A percentile compares a stretch with the other conserved stretches of the same genome.
Conservation (phyloP, 2,113 vertebrate species). For the Cyanistes caeruleus region DNA sequence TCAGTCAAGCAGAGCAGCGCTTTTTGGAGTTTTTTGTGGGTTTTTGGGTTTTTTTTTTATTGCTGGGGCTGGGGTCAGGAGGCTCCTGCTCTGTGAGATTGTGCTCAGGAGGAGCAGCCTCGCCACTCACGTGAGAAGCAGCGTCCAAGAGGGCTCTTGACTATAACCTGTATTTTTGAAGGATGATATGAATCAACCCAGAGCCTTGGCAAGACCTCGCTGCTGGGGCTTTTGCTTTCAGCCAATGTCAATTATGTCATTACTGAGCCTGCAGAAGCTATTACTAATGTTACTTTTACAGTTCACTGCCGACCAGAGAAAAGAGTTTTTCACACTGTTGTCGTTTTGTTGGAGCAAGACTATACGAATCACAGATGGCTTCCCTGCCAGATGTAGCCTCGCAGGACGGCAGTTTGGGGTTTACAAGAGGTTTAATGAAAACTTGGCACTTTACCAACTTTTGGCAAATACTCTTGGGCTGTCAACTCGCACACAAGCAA, state of each 20-base stretch:
- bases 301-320: constrained; percentile 78
- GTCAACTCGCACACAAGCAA: constrained; percentile 57
- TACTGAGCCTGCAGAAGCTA: constrained; percentile 80
- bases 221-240: constrained; percentile 56
- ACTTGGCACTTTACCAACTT: constrained; percentile 73
- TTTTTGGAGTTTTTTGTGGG: not conserved
- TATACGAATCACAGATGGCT: constrained; percentile 80
- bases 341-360: constrained; percentile 80
- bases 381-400: constrained; percentile 79
- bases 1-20: constrained; percentile 8
- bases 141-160: constrained; percentile 24
- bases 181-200: constrained; percentile 65
- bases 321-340: constrained; percentile 81
- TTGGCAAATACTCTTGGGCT: constrained; percentile 67
- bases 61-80: not conserved
- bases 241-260: constrained; percentile 80
- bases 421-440: constrained; percentile 85
- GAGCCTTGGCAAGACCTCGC: constrained; percentile 64
- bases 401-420: constrained; percentile 69
- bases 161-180: constrained; percentile 49
- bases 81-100: not conserved
- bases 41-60: not conserved
- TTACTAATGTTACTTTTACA: constrained; percentile 83
- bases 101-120: constrained; percentile 7
- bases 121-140: not conserved